A percentile compares a stretch with the other conserved stretches of the same genome.
phyloP scores from a whole-genome alignment of 2,888 invertebrate species.

The Alcis repandata region DNA sequence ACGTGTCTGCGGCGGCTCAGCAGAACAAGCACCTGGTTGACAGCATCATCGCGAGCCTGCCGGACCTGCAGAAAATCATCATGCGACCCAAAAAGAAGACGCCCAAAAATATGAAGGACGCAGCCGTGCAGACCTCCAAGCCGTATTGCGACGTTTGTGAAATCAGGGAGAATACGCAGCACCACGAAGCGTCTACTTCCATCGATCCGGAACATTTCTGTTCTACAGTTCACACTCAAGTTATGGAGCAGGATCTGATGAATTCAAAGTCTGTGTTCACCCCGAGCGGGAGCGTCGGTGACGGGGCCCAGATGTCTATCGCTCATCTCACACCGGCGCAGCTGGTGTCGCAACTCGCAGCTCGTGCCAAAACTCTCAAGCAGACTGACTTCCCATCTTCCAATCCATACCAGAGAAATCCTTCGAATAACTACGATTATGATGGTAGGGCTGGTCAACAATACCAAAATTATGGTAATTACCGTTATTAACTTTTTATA shows the following conservation, averaged over 20 bases:
- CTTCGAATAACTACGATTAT: conserved; percentile 57
- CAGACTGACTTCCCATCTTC: conserved; percentile 59
- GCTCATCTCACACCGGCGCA: conserved; percentile 82
- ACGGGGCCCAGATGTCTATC: conserved; percentile 74
- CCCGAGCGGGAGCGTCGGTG: conserved; percentile 69
- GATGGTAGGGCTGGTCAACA: conserved; percentile 61
- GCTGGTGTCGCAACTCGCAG: conserved; percentile 79
- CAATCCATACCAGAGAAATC: conserved; percentile 60
- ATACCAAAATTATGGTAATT: conserved; percentile 61
- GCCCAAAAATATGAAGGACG: conserved; percentile 68
- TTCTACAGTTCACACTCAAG: conserved; percentile 75
- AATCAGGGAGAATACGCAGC: conserved; percentile 69
- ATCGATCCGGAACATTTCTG: conserved; percentile 67
- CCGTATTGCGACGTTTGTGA: conserved; percentile 77
- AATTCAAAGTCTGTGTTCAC: conserved; percentile 77
- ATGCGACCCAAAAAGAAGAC: conserved; percentile 66
- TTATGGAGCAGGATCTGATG: conserved; percentile 75
- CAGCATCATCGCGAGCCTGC: conserved; percentile 68
- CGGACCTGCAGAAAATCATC: conserved; percentile 67
- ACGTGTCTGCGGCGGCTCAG: conserved; percentile 54
- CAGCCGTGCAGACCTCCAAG: conserved; percentile 73
- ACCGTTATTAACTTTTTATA: conserved; percentile 50
- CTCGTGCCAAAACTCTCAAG: conserved; percentile 79
- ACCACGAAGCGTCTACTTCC: conserved; percentile 57
- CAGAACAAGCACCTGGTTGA: conserved; percentile 78